Percentiles rank a stretch among this genome's conserved stretches.
phyloP scores from a whole-genome alignment of 2,888 invertebrate genomes.

The Lysandra coridon region DNA sequence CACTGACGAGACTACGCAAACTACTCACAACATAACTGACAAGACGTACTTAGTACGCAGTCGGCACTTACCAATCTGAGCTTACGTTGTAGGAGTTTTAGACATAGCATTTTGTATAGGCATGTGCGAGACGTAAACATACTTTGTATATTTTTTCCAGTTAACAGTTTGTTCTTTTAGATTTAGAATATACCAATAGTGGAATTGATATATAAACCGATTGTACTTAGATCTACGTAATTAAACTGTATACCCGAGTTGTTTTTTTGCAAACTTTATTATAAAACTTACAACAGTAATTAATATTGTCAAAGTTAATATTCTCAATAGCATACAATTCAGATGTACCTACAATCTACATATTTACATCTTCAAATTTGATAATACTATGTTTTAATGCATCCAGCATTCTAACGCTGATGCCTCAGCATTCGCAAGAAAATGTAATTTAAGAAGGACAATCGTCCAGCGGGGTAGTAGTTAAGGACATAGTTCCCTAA shows the following conservation, averaged over 20 bases:
- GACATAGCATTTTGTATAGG: neutral
- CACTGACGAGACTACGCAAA: neutral
- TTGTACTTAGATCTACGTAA: too few relatives aligned
- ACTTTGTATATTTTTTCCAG: neutral
- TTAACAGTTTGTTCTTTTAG: too few relatives aligned
- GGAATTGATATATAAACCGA: too few relatives aligned
- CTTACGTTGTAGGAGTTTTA: neutral
- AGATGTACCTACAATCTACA: too few relatives aligned
- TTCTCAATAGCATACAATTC: too few relatives aligned
- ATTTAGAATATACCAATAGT: too few relatives aligned
- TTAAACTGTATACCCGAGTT: too few relatives aligned
- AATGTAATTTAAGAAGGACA: slow-evolving; percentile 19
- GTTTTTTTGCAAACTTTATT: too few relatives aligned
- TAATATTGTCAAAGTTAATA: too few relatives aligned
- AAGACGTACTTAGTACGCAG: neutral
- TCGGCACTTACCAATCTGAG: neutral
- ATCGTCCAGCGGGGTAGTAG: neutral
- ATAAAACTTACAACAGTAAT: too few relatives aligned
- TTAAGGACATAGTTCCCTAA: slow-evolving; percentile 4
- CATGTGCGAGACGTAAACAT: neutral
- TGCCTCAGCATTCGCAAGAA: neutral
- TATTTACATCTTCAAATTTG: too few relatives aligned
- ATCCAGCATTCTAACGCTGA: neutral
- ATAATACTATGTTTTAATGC: too few relatives aligned
- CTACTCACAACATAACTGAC: neutral